Conservation (phyloP, 2,888 invertebrate genomes). For the Aspidapion aeneum region DNA sequence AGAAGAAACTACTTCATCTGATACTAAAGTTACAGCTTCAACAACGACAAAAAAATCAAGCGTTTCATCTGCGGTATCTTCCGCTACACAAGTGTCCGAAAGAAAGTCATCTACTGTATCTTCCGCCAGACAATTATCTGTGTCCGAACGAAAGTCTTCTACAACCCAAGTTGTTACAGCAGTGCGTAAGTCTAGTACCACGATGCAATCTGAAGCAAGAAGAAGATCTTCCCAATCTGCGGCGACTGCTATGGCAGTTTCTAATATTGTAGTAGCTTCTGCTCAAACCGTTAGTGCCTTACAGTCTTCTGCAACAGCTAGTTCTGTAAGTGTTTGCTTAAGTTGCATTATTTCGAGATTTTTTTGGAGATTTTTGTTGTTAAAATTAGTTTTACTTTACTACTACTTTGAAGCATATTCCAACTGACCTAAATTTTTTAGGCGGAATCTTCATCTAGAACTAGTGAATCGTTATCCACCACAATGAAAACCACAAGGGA, state of each 20-base stretch:
- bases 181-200: background rate
- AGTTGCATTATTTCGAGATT: background rate
- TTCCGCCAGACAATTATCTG: conserved; percentile 2
- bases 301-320: background rate
- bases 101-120: background rate
- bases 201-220: conserved; percentile 5
- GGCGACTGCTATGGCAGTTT: conserved; percentile 10
- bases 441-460: background rate
- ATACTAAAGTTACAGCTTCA: conserved; percentile 4
- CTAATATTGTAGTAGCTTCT: background rate
- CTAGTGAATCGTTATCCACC: conserved; percentile 25
- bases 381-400: too few species aligned
- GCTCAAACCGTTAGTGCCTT: background rate
- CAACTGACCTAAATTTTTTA: too few species aligned
- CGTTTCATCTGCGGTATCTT: background rate
- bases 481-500: conserved; percentile 27
- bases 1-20: background rate
- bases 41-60: background rate
- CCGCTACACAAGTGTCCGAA: background rate
- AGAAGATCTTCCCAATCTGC: conserved; percentile 6
- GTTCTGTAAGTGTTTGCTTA: background rate
- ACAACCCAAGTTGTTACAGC: conserved; percentile 14
- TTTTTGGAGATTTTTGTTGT: background rate
- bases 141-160: conserved; percentile 15
- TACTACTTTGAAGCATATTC: too few species aligned